phyloP scores from a whole-genome alignment of 2,888 invertebrate species.

The Vanessa cardui region DNA sequence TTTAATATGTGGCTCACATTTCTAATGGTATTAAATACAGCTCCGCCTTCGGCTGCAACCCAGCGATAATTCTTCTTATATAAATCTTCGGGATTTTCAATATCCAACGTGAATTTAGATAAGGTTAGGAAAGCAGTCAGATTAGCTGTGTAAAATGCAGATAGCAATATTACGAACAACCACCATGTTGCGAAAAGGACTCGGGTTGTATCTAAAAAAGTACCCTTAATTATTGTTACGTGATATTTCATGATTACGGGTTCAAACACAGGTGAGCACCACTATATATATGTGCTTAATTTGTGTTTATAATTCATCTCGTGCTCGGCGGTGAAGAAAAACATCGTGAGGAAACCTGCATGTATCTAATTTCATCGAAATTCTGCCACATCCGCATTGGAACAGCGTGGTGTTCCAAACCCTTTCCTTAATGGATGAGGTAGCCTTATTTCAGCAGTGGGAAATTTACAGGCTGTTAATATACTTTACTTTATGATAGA shows the following conservation, averaged over 20 bases:
- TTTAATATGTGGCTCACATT: conserved; percentile 62
- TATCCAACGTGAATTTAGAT: conserved; percentile 92
- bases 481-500: no score
- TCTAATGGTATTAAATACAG: conserved; percentile 85
- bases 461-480: no score
- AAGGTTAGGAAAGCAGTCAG: conserved; percentile 94
- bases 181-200: conserved; percentile 95
- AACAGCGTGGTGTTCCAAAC: no score
- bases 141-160: conserved; percentile 95
- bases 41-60: conserved; percentile 87
- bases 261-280: no score
- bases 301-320: no score
- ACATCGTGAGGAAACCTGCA: no score
- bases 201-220: conserved; percentile 89
- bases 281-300: no score
- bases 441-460: no score
- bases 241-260: background rate
- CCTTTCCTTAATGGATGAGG: no score
- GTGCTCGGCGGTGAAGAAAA: no score
- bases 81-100: conserved; percentile 87
- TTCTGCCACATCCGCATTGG: no score
- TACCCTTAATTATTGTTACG: background rate
- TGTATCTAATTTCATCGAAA: no score
- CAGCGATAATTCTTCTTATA: conserved; percentile 85
- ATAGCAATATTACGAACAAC: conserved; percentile 93